phyloP scores from a whole-genome alignment of 1,140 invertebrate species.

The Trichonephila inaurata region DNA sequence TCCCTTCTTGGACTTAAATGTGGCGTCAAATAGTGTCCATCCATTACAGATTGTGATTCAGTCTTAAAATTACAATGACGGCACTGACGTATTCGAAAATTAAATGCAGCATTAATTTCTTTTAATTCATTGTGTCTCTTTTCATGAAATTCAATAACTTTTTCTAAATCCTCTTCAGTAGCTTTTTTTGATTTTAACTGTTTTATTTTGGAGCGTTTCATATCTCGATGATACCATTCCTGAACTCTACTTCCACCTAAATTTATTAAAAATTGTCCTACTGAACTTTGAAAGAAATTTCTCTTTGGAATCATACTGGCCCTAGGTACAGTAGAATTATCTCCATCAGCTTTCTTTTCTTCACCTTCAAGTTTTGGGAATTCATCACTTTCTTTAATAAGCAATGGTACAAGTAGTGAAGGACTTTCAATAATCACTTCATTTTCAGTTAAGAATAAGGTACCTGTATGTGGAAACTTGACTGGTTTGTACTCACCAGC shows the following conservation, averaged over 20 bases:
- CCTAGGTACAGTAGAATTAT: neutral
- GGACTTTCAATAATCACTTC: constrained; percentile 79
- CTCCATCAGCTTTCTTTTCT: constrained; percentile 41
- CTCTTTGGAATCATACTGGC: constrained; percentile 68
- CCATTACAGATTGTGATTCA: constrained; percentile 92
- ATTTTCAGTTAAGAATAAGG: constrained; percentile 65
- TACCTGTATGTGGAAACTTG: constrained; percentile 72
- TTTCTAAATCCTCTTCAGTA: constrained; percentile 85
- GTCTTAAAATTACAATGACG: constrained; percentile 95
- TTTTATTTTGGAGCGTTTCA: constrained; percentile 91
- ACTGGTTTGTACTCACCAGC: constrained; percentile 71
- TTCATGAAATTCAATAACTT: constrained; percentile 93
- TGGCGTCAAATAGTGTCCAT: constrained; percentile 94
- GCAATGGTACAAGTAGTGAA: constrained; percentile 78
- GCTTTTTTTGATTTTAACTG: constrained; percentile 82
- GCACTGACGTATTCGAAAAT: constrained; percentile 90
- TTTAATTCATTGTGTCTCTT: constrained; percentile 84
- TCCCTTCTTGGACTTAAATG: constrained; percentile 90
- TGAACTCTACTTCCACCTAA: constrained; percentile 95
- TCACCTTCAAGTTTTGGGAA: constrained; percentile 70
- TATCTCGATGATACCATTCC: constrained; percentile 94
- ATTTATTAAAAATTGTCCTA: constrained; percentile 95
- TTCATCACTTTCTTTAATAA: constrained; percentile 78
- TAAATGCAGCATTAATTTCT: constrained; percentile 88
- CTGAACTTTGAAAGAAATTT: constrained; percentile 89